These are phyloP conservation scores for Eptatretus atami DNA, from an alignment of 2,797 vertebrate genomes.

Conservation along the genomic window DNA sequence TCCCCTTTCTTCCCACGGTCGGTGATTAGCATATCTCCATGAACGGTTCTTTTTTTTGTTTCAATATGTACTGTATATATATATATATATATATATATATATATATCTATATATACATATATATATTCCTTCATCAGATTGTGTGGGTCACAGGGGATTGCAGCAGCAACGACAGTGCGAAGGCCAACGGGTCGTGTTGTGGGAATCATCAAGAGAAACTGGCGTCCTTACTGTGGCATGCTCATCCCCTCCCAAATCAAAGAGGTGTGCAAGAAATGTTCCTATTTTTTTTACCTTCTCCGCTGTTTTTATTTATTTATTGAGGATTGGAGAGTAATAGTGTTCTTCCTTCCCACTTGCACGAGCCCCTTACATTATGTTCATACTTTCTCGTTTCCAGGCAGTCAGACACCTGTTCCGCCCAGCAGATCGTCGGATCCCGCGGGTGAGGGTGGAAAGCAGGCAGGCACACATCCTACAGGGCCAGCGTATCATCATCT, in stretches of 20 bases:
- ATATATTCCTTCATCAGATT: too few relatives aligned
- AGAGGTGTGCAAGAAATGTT: slow-evolving; percentile 18
- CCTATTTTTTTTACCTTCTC: background rate
- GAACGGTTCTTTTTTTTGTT: too few relatives aligned
- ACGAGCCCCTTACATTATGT: background rate
- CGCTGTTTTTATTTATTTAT: background rate
- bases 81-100: too few relatives aligned
- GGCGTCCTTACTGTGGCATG: slow-evolving; percentile 88
- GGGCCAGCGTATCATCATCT: slow-evolving; percentile 72
- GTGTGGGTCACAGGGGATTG: too few relatives aligned
- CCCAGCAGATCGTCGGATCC: slow-evolving; percentile 62
- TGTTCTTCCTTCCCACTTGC: too few relatives aligned
- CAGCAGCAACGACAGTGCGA: too few relatives aligned
- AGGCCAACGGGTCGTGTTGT: slow-evolving; percentile 16
- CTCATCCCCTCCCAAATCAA: slow-evolving; percentile 55
- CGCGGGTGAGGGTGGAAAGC: slow-evolving; percentile 74
- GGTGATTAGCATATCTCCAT: too few relatives aligned
- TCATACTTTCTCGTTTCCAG: background rate
- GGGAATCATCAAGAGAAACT: slow-evolving; percentile 80
- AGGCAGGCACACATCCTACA: slow-evolving; percentile 40
- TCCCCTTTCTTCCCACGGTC: background rate
- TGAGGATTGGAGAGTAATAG: too few relatives aligned
- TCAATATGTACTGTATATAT: too few relatives aligned
- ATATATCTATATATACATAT: too few relatives aligned
- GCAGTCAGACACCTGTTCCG: slow-evolving; percentile 62